Conservation (phyloP, 2,797 vertebrate genomes). For the Buceros bicornis region DNA sequence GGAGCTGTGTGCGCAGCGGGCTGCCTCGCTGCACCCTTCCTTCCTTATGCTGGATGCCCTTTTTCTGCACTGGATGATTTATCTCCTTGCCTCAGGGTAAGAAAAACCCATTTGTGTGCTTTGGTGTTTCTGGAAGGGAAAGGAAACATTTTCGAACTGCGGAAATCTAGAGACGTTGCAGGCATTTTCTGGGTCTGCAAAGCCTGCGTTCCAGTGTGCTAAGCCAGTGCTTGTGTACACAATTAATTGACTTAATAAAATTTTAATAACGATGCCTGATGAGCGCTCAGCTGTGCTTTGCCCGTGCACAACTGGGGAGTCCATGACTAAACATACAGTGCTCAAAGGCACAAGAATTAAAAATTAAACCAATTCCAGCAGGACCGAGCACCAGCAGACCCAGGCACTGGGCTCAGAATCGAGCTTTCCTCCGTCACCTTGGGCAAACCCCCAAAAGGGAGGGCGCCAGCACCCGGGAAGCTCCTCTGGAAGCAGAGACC, state of each 20-base stretch:
- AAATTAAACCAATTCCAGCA: not conserved
- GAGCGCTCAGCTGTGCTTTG: not conserved
- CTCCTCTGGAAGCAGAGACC: not conserved
- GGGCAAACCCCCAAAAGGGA: fast-evolving
- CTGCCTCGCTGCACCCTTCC: not conserved
- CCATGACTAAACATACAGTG: not conserved
- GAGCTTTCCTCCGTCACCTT: not conserved
- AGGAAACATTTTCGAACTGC: not conserved
- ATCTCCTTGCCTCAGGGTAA: not conserved
- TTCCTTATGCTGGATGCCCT: not conserved
- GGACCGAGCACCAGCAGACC: fast-evolving
- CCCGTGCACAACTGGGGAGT: not conserved
- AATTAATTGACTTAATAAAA: not conserved
- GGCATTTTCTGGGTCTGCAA: not conserved
- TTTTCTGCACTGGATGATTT: not conserved
- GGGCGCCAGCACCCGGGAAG: fast-evolving
- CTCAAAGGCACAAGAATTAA: not conserved
- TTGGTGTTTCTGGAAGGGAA: not conserved
- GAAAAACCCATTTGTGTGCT: not conserved
- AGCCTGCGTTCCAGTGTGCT: not conserved
- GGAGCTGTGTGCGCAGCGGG: fast-evolving
- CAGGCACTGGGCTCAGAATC: fast-evolving
- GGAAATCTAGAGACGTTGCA: not conserved
- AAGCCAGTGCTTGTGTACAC: not conserved
- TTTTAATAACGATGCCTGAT: not conserved